These are phyloP conservation scores for Tauraco hartlaubi DNA, from an alignment of 2,797 vertebrate genomes.

Conservation along the genomic window DNA sequence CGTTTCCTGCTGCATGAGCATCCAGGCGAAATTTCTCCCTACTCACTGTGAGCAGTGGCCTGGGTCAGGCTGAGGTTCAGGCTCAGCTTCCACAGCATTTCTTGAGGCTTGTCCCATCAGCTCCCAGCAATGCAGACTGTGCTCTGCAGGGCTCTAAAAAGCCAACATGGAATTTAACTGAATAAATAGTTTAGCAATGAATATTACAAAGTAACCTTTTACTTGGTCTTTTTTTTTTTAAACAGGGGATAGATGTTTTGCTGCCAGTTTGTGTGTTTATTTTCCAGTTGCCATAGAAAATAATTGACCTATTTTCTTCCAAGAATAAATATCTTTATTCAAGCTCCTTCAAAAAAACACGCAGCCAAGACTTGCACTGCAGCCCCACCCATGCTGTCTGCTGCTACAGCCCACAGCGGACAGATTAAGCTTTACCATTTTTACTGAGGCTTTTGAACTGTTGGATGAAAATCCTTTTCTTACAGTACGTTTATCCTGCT, in stretches of 20 bases:
- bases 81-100: constrained; percentile 10
- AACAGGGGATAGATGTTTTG: constrained; percentile 49
- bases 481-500: constrained; percentile 66
- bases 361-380: constrained; percentile 66
- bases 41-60: background rate
- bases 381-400: constrained; percentile 64
- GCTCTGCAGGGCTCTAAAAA: constrained; percentile 27
- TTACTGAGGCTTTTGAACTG: constrained; percentile 66
- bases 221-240: constrained; percentile 14
- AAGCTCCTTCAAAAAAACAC: constrained; percentile 69
- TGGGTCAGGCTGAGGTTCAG: background rate
- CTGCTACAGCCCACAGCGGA: constrained; percentile 33
- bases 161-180: constrained; percentile 54
- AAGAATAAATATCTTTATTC: constrained; percentile 80
- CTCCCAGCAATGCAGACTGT: background rate
- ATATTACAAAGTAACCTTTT: constrained; percentile 68
- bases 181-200: constrained; percentile 72
- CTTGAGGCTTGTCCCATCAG: constrained; percentile 2
- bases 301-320: constrained; percentile 80
- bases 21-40: background rate
- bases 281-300: constrained; percentile 84
- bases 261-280: constrained; percentile 77
- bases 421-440: constrained; percentile 60
- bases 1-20: background rate
- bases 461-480: constrained; percentile 67